Percentiles rank a stretch among this genome's conserved stretches.
Conservation (phyloP, 2,888 invertebrate species). For the Melangyna quadrimaculata region DNA sequence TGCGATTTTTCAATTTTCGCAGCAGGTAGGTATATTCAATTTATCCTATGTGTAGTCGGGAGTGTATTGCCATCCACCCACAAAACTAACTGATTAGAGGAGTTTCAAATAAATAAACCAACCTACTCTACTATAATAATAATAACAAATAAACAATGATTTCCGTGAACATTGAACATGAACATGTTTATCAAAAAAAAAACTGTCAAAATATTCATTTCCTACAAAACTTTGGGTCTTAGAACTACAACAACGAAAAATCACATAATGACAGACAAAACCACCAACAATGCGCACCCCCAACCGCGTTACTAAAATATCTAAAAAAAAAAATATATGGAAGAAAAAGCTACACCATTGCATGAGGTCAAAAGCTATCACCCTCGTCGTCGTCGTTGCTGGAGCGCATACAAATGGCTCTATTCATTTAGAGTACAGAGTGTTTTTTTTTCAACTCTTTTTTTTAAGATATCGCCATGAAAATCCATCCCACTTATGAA, state of each 20-base stretch:
- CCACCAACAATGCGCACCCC: constrained; percentile 54
- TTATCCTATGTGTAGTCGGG: too few species aligned
- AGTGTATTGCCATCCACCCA: not conserved
- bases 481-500: constrained; percentile 31
- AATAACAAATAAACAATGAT: constrained; percentile 11
- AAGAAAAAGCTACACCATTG: constrained; percentile 41
- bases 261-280: constrained; percentile 30
- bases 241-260: constrained; percentile 9
- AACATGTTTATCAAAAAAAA: constrained; percentile 35
- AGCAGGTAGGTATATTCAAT: not conserved
- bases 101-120: not conserved
- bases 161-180: constrained; percentile 22
- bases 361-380: constrained; percentile 63
- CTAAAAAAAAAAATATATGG: not conserved
- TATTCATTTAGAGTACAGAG: constrained; percentile 13
- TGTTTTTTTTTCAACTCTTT: not conserved
- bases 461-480: not conserved
- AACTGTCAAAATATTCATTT: constrained; percentile 37
- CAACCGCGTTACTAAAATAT: constrained; percentile 26
- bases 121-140: not conserved
- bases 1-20: not conserved
- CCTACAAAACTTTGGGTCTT: constrained; percentile 6
- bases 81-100: not conserved
- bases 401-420: constrained; percentile 53
- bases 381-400: constrained; percentile 35